Base-by-base conservation (phyloP, 2,113 vertebrate genomes). In the Toxotes chatareus region DNA sequence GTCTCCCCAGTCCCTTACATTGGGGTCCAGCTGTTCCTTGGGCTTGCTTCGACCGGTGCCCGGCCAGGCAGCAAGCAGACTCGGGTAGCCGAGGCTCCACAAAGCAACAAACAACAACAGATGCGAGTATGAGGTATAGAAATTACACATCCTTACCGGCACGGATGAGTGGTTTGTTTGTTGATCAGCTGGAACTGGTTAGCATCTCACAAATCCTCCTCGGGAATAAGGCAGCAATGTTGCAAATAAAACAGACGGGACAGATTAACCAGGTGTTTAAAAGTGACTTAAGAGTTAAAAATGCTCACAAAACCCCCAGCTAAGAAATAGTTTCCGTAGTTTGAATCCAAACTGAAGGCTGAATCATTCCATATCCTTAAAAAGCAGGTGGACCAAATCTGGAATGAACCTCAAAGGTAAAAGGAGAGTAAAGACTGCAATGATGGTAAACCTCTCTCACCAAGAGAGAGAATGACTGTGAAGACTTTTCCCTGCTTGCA, bases 1-100 rank as follows among this genome's bases (percentile, higher is more conserved):
- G 82, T 94, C 93, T 51, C 92, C 93, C 93, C 93, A 94, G 63
- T 94, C 93, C 71, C 80, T 88, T 8, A 93, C 88, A 51, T 93
- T 93, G 0, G 93, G 89, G 79, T 94, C 90, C 61, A 81, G 63
- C 34, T 84, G 57, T 7, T 87, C 76, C 75, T 92, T 92, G 53
- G 82, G 57, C 49, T 86, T 90, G 53, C 75, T 69, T 2, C 49
- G 79, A 56, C 55, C 62, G 27, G 76, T 66, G 44, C 76, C 72
- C 3, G 82, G 56, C 87, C 81, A 73, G 7, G 88, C 82, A 0
- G 83, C 78, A 2, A 83, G 84, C 32, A 86, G 64, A 70, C 64
- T 34, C 0, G 69, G 66, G 69, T 19, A 82, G 82, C 73, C 49
- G 83, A 90, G 69, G 61, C 79, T 94, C 90, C 92, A 94, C 75